phyloP scores from a whole-genome alignment of 2,113 vertebrate genomes.

The Acinonyx jubatus region DNA sequence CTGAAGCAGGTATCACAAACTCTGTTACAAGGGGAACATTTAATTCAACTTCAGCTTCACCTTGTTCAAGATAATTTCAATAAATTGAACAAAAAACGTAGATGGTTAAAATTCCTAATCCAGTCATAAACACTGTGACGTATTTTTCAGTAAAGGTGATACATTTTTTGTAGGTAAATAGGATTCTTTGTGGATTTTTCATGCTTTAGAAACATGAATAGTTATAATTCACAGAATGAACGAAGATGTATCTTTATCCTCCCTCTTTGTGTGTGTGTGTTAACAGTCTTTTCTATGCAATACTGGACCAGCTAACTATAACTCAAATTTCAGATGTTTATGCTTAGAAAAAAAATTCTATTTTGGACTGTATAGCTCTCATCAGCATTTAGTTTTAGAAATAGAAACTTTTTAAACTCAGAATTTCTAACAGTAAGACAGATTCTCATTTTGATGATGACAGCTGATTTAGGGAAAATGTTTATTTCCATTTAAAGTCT shows the following conservation, averaged over 20 bases:
- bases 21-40: not conserved
- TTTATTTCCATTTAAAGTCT: constrained; percentile 81
- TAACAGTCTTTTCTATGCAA: constrained; percentile 32
- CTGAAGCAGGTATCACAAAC: not conserved
- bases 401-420: constrained; percentile 79
- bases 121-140: not conserved
- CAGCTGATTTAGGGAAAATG: constrained; percentile 79
- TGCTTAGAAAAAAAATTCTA: constrained; percentile 73
- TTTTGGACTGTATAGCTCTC: constrained; percentile 79
- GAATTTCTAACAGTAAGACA: constrained; percentile 79
- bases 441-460: constrained; percentile 82
- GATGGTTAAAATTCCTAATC: not conserved
- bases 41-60: not conserved
- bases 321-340: constrained; percentile 77
- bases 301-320: constrained; percentile 75
- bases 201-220: constrained; percentile 16
- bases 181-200: not conserved
- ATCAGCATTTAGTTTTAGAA: constrained; percentile 82
- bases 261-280: not conserved
- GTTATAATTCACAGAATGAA: constrained; percentile 19
- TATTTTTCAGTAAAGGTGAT: not conserved
- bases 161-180: not conserved
- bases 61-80: not conserved
- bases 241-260: not conserved
- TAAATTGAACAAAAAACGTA: constrained; percentile 1